Conservation (phyloP, 1,140 invertebrate species). For the Sitophilus oryzae region DNA sequence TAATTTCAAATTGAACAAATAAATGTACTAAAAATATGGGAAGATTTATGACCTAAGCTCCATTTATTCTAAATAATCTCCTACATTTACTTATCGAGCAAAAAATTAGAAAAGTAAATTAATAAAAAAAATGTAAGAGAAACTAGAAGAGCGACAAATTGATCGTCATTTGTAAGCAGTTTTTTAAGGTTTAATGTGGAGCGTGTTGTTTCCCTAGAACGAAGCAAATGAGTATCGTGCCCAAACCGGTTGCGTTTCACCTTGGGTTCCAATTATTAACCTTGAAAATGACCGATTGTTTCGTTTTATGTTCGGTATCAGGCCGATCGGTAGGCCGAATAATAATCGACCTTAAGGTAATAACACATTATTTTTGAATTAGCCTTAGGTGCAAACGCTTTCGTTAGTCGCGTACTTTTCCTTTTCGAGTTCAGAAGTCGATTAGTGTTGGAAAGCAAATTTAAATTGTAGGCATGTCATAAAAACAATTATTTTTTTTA, state of each 20-base stretch:
- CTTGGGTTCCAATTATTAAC: constrained; percentile 30
- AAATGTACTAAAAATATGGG: too few relatives aligned
- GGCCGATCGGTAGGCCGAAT: constrained; percentile 22
- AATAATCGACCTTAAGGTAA: constrained; percentile 7
- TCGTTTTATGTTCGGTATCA: constrained; percentile 32
- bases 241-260: constrained; percentile 26
- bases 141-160: not conserved
- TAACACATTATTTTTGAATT: constrained; percentile 21
- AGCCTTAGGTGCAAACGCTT: not conserved
- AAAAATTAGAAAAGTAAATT: not conserved
- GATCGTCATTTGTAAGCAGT: not conserved
- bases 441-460: too few relatives aligned
- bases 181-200: not conserved
- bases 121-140: not conserved
- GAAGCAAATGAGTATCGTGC: constrained; percentile 28
- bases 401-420: not conserved
- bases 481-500: too few relatives aligned
- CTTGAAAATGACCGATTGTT: constrained; percentile 37
- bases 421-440: too few relatives aligned
- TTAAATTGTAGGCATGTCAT: too few relatives aligned
- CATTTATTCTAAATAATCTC: too few relatives aligned
- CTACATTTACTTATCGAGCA: not conserved
- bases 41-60: too few relatives aligned
- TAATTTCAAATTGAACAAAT: too few relatives aligned
- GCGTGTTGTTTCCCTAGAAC: not conserved